These are phyloP conservation scores for Hartigia nigra DNA, from an alignment of 2,888 invertebrate species.

Conservation along the genomic window DNA sequence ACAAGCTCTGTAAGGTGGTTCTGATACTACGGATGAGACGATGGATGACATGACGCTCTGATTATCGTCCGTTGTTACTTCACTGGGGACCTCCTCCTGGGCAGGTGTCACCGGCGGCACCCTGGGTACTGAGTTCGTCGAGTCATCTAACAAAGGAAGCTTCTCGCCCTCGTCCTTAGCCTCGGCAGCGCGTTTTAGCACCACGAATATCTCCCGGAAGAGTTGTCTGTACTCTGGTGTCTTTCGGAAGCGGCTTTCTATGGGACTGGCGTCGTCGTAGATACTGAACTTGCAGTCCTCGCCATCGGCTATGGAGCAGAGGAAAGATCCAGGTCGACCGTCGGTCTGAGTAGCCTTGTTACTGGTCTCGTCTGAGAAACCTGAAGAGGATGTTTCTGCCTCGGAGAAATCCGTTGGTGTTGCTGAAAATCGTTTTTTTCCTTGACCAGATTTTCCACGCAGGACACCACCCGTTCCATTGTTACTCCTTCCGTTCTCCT, in stretches of 20 bases:
- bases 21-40: constrained; percentile 70
- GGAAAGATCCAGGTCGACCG: constrained; percentile 80
- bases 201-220: constrained; percentile 86
- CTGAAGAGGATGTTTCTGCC: constrained; percentile 86
- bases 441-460: constrained; percentile 33
- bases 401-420: constrained; percentile 87
- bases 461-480: constrained; percentile 55
- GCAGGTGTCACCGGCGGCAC: constrained; percentile 73
- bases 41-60: constrained; percentile 82
- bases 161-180: constrained; percentile 85
- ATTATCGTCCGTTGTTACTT: constrained; percentile 77
- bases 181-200: constrained; percentile 85
- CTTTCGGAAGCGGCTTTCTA: constrained; percentile 85
- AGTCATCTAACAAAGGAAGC: constrained; percentile 77
- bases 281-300: constrained; percentile 89
- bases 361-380: constrained; percentile 85
- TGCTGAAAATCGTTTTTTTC: constrained; percentile 68
- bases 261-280: constrained; percentile 80
- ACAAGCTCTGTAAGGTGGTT: constrained; percentile 54
- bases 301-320: constrained; percentile 87
- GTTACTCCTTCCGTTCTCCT: constrained; percentile 60
- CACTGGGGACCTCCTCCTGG: constrained; percentile 70
- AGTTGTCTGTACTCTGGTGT: constrained; percentile 84
- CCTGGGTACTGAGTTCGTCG: constrained; percentile 63
- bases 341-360: constrained; percentile 85